Conservation (phyloP, 2,888 invertebrate species). For the Dyspetes luteomarginatus region DNA sequence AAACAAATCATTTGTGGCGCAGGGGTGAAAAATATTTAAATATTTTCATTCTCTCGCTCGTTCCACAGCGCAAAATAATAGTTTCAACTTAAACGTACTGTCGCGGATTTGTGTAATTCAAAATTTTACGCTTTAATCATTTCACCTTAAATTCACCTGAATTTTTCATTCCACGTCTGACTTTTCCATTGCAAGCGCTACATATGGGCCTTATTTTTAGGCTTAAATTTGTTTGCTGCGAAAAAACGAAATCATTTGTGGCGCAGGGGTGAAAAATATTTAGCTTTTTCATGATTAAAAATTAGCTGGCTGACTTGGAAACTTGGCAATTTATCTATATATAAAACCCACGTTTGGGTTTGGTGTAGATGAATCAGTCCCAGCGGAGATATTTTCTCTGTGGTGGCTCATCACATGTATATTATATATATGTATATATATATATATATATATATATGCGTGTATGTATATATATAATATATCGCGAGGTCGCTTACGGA, state of each 20-base stretch:
- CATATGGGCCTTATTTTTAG: too few species aligned
- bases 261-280: too few species aligned
- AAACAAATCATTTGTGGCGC: too few species aligned
- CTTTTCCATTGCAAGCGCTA: too few species aligned
- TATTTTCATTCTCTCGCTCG: neutral
- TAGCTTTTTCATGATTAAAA: neutral
- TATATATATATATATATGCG: conserved; percentile 3
- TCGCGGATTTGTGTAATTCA: too few species aligned
- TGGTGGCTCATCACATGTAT: conserved; percentile 4
- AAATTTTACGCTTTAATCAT: too few species aligned
- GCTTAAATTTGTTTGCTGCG: too few species aligned
- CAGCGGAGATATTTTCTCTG: neutral
- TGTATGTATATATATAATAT: conserved; percentile 14
- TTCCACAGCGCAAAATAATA: neutral
- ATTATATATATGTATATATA: neutral
- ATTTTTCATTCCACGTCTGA: too few species aligned
- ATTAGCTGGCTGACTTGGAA: too few species aligned
- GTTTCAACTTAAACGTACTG: neutral
- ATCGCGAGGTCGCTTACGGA: conserved; percentile 33
- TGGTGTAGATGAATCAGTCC: conserved; percentile 35
- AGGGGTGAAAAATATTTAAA: neutral
- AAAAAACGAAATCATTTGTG: too few species aligned
- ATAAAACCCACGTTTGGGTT: too few species aligned
- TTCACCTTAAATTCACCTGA: too few species aligned
- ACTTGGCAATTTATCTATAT: neutral